Percentiles rank a stretch among this genome's conserved stretches.
Conservation (phyloP, 2,113 vertebrate genomes). For the Aleadryas rufinucha region DNA sequence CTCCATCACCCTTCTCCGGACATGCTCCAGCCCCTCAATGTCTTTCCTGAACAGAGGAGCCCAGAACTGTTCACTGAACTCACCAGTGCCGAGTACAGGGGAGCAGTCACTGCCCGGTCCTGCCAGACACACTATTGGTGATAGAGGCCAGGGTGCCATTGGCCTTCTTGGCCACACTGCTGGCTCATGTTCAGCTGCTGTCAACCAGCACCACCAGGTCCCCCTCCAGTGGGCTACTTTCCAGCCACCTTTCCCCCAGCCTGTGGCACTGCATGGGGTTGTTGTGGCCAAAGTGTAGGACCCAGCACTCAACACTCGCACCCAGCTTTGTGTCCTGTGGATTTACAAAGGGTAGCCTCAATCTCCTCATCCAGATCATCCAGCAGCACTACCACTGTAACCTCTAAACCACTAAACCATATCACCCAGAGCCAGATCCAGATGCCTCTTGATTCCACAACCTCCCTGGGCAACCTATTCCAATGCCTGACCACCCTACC, state of each 20-base stretch:
- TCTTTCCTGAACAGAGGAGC: neutral
- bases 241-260: neutral
- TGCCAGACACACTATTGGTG: accelerated
- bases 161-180: neutral
- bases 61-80: neutral
- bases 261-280: too few species aligned
- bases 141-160: neutral
- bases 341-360: neutral
- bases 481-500: neutral
- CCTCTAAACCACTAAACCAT: neutral
- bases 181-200: neutral
- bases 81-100: too few species aligned
- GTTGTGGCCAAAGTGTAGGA: neutral
- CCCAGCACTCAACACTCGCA: accelerated
- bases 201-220: too few species aligned
- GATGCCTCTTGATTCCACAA: neutral
- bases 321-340: accelerated
- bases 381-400: neutral
- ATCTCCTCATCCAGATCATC: neutral
- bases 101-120: accelerated
- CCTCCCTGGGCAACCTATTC: neutral
- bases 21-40: too few species aligned
- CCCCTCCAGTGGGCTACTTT: neutral
- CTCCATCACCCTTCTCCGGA: neutral
- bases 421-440: neutral